Base-by-base conservation (phyloP, 1,140 invertebrate genomes). In the Megalonaias nervosa region DNA sequence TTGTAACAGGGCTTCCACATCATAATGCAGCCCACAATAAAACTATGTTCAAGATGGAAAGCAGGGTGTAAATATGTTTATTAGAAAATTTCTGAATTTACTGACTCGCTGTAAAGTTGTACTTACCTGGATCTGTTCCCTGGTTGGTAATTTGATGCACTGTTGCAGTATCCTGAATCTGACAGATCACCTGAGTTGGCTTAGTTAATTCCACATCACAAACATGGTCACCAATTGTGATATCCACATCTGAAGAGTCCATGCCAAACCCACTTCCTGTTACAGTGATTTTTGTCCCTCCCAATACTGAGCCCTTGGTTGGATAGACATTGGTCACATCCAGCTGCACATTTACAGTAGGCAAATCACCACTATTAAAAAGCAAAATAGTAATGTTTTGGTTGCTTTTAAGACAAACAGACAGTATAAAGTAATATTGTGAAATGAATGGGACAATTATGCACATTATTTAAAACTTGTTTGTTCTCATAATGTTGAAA, bases 201-300 rank as follows among this genome's bases (percentile, higher is more conserved):
- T 80, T 71, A 19, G 80, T 56, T 56, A 65, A 61, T 19, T 72
- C 65, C 2, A 87, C 60, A 16, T 75, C 76, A 76, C 88, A 89
- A 16, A 48, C 21, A 19, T 76, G 59, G 6, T 66, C 38, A 13
- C 82, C 85, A 38, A 89, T 64, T 17, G 48, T 82, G 55, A 89
- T 82, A 9, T 77, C 69, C 17, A 83, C 82, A 9, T n/a, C 19
- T 3, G 81, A 74, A 23, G 11, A 66, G 74, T 83, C 71, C 11
- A n/a, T 74, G 16, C 74, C 76, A 72, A 89, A 89, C 17, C 87
- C 88, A 31, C 71, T 66, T 2, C 87, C 89, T 19, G 81, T 77
- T 55, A 88, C 80, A 13, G 83, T 86, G 5, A 90, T 48, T 31
- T 66, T 13, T 9, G 87, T 88, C 0, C 88, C 88, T 57, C 88